These are phyloP conservation scores for Leucophenga montana DNA, from an alignment of 2,888 invertebrate genomes.

Conservation along the genomic window DNA sequence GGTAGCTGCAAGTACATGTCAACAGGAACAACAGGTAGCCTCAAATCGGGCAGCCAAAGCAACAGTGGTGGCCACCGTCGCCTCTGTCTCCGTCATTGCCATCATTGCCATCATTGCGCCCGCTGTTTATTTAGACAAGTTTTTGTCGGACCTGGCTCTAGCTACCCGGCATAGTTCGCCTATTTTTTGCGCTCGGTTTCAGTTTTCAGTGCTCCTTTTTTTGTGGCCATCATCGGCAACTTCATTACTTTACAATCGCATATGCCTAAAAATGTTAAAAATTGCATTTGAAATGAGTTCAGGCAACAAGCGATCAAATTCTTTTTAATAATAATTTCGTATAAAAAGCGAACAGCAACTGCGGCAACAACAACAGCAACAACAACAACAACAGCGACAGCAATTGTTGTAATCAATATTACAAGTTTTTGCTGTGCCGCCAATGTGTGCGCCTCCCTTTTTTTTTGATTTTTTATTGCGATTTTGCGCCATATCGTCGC, in stretches of 20 bases:
- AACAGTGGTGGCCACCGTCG: background rate
- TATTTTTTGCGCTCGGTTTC: constrained; percentile 11
- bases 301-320: constrained; percentile 2
- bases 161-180: constrained; percentile 6
- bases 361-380: constrained; percentile 24
- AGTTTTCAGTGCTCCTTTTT: constrained; percentile 42
- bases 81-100: background rate
- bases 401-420: constrained; percentile 61
- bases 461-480: background rate
- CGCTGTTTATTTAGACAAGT: constrained; percentile 14
- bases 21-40: constrained; percentile 55
- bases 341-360: background rate
- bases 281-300: constrained; percentile 46
- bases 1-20: constrained; percentile 10
- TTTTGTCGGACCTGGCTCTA: constrained; percentile 41
- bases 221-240: constrained; percentile 59
- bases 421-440: constrained; percentile 55
- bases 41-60: background rate
- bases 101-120: constrained; percentile 13
- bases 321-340: constrained; percentile 9
- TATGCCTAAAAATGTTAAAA: constrained; percentile 43
- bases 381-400: constrained; percentile 30
- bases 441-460: background rate
- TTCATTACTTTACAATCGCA: constrained; percentile 65
- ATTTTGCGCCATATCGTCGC: constrained; percentile 30